Percentiles rank a stretch among this genome's conserved stretches.
phyloP scores from a whole-genome alignment of 2,888 invertebrate species.

The Drosophila fulvimacula region DNA sequence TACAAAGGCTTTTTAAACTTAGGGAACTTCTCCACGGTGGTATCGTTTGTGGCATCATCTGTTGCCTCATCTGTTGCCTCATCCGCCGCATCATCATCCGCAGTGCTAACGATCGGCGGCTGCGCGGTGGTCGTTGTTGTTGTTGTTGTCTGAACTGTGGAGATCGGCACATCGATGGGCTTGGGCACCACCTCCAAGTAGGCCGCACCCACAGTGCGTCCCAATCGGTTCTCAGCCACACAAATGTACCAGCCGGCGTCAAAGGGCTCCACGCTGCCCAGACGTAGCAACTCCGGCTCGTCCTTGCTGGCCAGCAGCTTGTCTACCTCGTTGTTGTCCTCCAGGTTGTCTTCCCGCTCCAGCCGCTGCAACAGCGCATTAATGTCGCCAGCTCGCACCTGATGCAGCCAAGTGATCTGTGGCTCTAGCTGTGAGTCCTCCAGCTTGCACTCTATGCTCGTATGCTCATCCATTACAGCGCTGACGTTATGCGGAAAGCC shows the following conservation, averaged over 20 bases:
- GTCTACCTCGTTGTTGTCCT: slow-evolving; percentile 1
- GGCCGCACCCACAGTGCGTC: slow-evolving; percentile 91
- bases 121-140: slow-evolving; percentile 2
- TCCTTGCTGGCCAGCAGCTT: slow-evolving; percentile 75
- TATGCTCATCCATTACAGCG: slow-evolving; percentile 89
- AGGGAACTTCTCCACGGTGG: slow-evolving; percentile 28
- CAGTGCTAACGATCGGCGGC: not conserved
- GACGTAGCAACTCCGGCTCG: slow-evolving; percentile 89
- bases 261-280: slow-evolving; percentile 93
- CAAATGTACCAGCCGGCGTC: slow-evolving; percentile 99
- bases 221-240: slow-evolving; percentile 94
- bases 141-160: slow-evolving; percentile 1
- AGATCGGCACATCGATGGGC: not conserved
- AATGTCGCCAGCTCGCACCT: slow-evolving; percentile 36
- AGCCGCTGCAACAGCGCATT: slow-evolving; percentile 33
- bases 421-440: slow-evolving; percentile 91
- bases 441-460: slow-evolving; percentile 89
- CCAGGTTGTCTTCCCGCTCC: not conserved
- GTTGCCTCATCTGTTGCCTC: not conserved
- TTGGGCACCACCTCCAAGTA: slow-evolving; percentile 88
- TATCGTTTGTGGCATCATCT: not conserved
- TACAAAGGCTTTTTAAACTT: slow-evolving; percentile 26
- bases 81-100: slow-evolving; percentile 14
- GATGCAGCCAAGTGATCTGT: slow-evolving; percentile 89
- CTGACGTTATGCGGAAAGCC: slow-evolving; percentile 93